Evolutionary conservation across 2,113 vertebrate species (phyloP).

Genomic region (Isichthys henryi): DNA sequence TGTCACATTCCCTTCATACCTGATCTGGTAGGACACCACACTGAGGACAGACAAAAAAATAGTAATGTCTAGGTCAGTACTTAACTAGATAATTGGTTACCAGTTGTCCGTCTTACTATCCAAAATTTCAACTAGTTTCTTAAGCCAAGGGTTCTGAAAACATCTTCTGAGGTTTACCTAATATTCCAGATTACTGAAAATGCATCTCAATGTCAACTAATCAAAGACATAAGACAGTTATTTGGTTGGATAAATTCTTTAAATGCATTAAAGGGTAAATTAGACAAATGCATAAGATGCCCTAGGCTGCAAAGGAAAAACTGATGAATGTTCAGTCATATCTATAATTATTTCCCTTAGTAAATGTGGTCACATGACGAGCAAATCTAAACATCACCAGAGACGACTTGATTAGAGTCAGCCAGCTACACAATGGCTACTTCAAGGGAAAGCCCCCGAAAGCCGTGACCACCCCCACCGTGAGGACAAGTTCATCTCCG

Average conservation of each 20-base stretch:
- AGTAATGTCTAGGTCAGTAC: background rate
- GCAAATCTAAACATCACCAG: background rate
- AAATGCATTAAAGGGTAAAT: background rate
- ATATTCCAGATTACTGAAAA: background rate
- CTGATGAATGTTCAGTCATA: background rate
- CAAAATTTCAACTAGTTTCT: background rate
- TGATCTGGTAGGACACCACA: slow-evolving; percentile 89
- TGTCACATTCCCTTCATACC: slow-evolving; percentile 86
- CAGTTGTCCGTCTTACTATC: background rate
- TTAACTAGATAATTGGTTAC: background rate
- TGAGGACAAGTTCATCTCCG: slow-evolving; percentile 85
- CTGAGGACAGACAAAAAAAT: slow-evolving; percentile 48
- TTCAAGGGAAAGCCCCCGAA: background rate
- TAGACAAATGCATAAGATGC: background rate
- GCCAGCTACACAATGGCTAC: background rate
- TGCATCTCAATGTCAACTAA: background rate
- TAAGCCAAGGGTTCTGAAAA: background rate
- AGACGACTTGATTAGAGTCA: background rate
- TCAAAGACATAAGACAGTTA: background rate
- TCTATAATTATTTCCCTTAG: background rate
- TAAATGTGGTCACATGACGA: background rate
- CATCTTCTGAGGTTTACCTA: background rate
- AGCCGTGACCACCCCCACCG: slow-evolving; percentile 51
- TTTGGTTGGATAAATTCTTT: background rate
- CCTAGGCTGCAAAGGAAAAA: background rate